Base-by-base conservation (phyloP, 1,140 invertebrate genomes). In the Euura lappo region DNA sequence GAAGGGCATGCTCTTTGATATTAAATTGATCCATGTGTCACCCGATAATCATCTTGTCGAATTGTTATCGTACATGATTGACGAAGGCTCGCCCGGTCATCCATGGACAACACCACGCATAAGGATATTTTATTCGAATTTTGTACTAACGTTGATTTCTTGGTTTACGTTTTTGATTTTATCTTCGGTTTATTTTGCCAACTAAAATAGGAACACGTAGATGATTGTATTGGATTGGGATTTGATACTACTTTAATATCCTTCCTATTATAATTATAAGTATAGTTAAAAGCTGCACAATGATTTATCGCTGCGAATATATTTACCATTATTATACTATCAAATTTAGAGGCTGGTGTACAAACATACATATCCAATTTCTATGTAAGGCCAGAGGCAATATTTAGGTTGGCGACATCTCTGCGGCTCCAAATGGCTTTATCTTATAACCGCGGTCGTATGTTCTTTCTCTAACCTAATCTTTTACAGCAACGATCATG, bases 1-100 rank as follows among this genome's bases (percentile, higher is more conserved):
- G 72, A 72, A 70, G 71, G 75, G 72, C 75, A 76, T 76, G 75
- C 71, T 74, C 70, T 72, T 76, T 65, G 69, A 74, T 71, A 74
- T 76, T 71, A 74, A 73, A 71, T 73, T 77, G 66, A 73, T 72
- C 67, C 72, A 73, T 74, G 46, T 74, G 74, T 72, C 71, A 74
- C 69, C 71, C 71, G 64, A 75, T 72, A 70, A 69, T 72, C 65
- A 72, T 64, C 68, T 69, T 69, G 65, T 64, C 68, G 45, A 46
- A 74, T 28, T 68, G 43, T 71, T 13, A 64, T 68, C 10, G 13
- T 51, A 11, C 2, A 11, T 28, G 51, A 68, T 45, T 68, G 65
- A 68, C 44, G 45, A 68, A 47, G 66, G 45, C 43, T 72, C 45
- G 3, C n/a, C 68, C 65, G 65, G 71, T 68, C 51, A 60, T 5